Conservation (phyloP, 2,113 vertebrate species). For the Rhabdornis inornatus region DNA sequence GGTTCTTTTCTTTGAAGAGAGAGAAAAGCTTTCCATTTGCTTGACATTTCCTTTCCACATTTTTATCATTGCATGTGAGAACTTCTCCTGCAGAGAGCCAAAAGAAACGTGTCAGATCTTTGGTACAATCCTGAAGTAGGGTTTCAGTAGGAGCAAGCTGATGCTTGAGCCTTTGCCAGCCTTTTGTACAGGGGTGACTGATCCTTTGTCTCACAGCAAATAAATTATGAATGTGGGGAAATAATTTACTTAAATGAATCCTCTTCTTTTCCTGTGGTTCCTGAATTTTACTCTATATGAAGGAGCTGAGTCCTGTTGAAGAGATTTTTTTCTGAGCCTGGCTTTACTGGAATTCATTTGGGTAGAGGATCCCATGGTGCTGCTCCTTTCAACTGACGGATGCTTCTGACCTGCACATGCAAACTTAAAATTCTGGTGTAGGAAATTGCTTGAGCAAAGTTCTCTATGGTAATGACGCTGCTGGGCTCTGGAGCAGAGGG, state of each 20-base stretch:
- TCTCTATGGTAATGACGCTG: not conserved
- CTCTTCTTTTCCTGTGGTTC: not conserved
- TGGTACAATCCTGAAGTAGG: not conserved
- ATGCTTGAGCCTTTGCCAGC: not conserved
- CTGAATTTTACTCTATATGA: not conserved
- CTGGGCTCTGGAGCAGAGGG: not conserved
- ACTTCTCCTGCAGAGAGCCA: not conserved
- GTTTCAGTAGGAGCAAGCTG: not conserved
- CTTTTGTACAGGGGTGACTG: not conserved
- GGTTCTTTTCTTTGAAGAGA: not conserved
- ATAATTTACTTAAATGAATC: not conserved
- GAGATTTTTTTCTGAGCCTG: not conserved
- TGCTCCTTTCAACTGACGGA: not conserved
- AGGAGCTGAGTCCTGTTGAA: not conserved
- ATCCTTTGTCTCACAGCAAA: not conserved
- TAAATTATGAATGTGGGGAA: not conserved
- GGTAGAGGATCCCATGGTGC: not conserved
- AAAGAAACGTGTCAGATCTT: not conserved
- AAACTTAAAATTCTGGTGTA: not conserved
- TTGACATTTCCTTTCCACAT: not conserved
- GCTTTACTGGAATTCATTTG: not conserved
- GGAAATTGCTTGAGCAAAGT: not conserved
- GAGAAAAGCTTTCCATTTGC: not conserved
- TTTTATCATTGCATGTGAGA: not conserved
- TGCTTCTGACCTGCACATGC: not conserved